Base-by-base conservation (phyloP, 2,797 vertebrate species). In the Malacoraja senta region DNA sequence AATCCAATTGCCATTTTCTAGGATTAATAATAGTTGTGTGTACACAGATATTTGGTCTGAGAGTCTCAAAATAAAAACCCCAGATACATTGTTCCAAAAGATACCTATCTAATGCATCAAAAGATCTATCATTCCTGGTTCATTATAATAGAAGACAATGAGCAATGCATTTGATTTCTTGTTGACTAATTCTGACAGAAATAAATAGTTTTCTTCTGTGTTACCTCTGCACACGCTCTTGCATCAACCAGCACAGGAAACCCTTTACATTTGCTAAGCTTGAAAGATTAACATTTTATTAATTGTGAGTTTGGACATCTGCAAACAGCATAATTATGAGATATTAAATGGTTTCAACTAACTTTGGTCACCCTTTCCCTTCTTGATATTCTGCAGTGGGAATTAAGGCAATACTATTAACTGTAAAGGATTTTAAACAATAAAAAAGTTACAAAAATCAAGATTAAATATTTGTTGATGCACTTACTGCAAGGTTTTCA, bases 401-500 rank as follows among this genome's bases (percentile, higher is more conserved):
- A 88, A 88, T 88, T 35, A 65, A 84, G 81, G 24, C 26, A 83
- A 83, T 83, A n/a, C 53, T n/a, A n/a, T 35, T 35, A 24, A 19
- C 61, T 32, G 65, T 13, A 17, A 17, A 17, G 84, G 21, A 63
- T 13, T 68, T 3, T 6, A 35, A 17, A 88, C 35, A 19, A n/a
- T n/a, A n/a, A 29, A 68, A 29, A 65, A 63, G 9, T 21, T 65
- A 65, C 61, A 32, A 68, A 88, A 88, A 17, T 63, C 8, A 8
- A 63, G 7, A 91, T 77, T 72, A 74, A 93, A 29, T 0, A n/a
- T 53, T 6, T 26, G 93, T 58, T 24, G 24, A 93, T 26, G 61
- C 21, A 81, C 98, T 98, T 94, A 99, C 99, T 0, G 95, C 95
- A 21, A 98, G 95, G 95, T 99, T 99, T 95, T 98, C 97, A 96